Base-by-base conservation (phyloP, 1,140 invertebrate species). In the Meteorus sp. region DNA sequence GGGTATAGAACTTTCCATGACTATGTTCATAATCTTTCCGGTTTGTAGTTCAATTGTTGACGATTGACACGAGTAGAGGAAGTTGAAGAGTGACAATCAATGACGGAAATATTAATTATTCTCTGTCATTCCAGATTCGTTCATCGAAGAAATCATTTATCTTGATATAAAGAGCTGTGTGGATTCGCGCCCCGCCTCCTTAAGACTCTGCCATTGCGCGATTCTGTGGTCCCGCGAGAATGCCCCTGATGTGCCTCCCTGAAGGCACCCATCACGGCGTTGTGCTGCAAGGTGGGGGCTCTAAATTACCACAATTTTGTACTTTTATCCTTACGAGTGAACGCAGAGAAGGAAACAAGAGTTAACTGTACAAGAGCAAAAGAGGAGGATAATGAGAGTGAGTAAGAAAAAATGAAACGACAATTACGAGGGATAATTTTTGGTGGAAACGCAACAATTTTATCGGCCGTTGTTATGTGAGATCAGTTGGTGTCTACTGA, bases 391-490 rank as follows among this genome's bases (percentile, higher is more conserved):
- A 27, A 57, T 39, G 41, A 50, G 43, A 45, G 13, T 27, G 11
- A 50, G 66, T 61, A 66, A 65, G 64, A 68, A 74, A 59, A 67
- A 67, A 41, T n/a, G 53, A 61, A 53, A 61, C 35, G 37, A 53
- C 27, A 61, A 73, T 68, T 37, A 51, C 27, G 48, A 73, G 73
- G 67, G 73, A 76, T 77, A 74, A 77, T 76, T 77, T 77, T 77
- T 76, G 75, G 75, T 77, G 71, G 74, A 77, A 77, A 77, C 74
- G 73, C 74, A 77, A 76, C 72, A 77, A 77, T 77, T 77, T 77
- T 76, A 76, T 76, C 74, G 73, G 68, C 61, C 71, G 73, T 75
- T 74, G 74, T 76, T 76, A 75, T 74, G 69, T 70, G 74, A 74
- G 74, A 76, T 77, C 75, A 77, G 75, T 77, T 73, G 70, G 70